These are phyloP conservation scores for Athalia rosae DNA, from an alignment of 2,888 invertebrate species.

Conservation along the genomic window DNA sequence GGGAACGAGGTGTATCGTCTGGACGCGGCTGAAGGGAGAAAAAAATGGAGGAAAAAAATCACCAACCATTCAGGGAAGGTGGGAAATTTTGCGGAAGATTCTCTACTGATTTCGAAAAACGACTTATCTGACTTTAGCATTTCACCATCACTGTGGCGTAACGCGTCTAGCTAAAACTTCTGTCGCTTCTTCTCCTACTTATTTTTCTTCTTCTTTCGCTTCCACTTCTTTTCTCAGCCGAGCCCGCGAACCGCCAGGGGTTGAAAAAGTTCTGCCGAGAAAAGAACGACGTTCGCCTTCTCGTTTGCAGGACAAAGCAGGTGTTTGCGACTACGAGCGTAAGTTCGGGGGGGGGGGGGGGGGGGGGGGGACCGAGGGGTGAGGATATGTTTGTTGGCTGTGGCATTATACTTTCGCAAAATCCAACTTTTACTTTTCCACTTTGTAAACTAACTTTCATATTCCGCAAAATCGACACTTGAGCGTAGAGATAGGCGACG, in stretches of 20 bases:
- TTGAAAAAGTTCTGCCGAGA: not conserved
- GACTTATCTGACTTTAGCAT: not conserved
- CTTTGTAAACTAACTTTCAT: not conserved
- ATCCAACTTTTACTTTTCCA: slow-evolving; percentile 29
- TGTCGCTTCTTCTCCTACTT: not conserved
- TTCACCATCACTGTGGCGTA: not conserved
- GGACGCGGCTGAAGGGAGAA: too few species aligned
- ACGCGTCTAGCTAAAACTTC: too few species aligned
- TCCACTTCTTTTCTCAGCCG: not conserved
- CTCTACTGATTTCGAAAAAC: not conserved
- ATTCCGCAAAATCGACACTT: not conserved
- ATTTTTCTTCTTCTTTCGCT: not conserved
- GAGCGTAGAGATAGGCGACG: not conserved
- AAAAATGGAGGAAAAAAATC: not conserved
- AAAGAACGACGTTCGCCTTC: slow-evolving; percentile 30
- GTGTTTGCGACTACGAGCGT: slow-evolving; percentile 29
- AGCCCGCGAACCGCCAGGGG: not conserved
- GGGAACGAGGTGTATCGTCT: too few species aligned
- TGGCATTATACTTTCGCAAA: slow-evolving; percentile 11
- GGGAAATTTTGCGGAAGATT: not conserved
- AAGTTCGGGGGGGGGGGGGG: not conserved
- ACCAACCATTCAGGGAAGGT: not conserved
- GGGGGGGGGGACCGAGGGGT: not conserved
- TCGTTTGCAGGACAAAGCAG: slow-evolving; percentile 36
- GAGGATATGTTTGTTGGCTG: not conserved